Conservation (phyloP, 1,140 invertebrate species). For the Brachionus rotundiformis region DNA sequence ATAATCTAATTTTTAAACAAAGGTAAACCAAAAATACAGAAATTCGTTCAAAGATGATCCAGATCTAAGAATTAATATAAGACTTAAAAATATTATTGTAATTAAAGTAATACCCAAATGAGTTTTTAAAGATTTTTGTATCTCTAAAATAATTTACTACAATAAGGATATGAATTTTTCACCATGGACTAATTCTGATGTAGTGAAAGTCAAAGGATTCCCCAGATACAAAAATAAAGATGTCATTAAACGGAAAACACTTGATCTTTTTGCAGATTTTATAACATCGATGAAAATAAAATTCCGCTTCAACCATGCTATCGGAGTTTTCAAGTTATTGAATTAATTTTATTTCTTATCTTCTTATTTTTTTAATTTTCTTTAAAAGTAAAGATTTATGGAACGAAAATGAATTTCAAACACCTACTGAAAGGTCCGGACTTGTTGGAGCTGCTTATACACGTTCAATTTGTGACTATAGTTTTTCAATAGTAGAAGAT, state of each 20-base stretch:
- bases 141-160: neutral
- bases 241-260: neutral
- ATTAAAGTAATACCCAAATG: neutral
- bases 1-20: neutral
- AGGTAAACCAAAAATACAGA: slow-evolving; percentile 3
- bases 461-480: neutral
- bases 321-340: neutral
- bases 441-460: slow-evolving; percentile 13
- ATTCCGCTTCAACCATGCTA: neutral
- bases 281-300: neutral
- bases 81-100: neutral
- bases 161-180: neutral
- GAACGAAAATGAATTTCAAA: neutral
- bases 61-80: neutral
- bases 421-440: neutral
- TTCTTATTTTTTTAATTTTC: neutral
- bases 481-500: slow-evolving; percentile 16
- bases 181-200: neutral
- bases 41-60: neutral
- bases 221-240: neutral
- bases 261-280: neutral
- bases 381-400: neutral
- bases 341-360: neutral
- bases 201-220: neutral
- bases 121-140: neutral